Evolutionary conservation across 2,113 vertebrate genomes (phyloP).

Genomic region (Crotalus viridis): DNA sequence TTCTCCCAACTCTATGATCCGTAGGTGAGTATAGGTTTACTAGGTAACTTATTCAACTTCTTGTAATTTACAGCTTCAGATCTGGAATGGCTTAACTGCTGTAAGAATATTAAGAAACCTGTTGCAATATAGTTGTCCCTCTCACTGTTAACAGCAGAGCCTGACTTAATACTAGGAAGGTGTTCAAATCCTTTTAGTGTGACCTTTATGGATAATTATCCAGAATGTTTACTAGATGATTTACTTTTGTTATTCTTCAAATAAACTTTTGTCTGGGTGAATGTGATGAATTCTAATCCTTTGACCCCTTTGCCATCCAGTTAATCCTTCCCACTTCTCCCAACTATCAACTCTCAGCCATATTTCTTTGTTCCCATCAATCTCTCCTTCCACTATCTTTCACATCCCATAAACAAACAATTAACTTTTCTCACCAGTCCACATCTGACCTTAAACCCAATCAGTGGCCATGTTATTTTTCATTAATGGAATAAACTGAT

Average conservation of each 20-base stretch:
- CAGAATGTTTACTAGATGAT: neutral
- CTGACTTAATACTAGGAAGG: neutral
- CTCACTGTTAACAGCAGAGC: neutral
- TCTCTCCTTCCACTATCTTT: neutral
- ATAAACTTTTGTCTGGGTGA: neutral
- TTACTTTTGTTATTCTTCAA: neutral
- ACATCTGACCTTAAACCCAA: neutral
- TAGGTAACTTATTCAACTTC: slow-evolving; percentile 7
- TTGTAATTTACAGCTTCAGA: neutral
- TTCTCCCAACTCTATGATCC: neutral
- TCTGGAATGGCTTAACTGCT: neutral
- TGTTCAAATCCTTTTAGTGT: neutral
- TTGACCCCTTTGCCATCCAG: neutral
- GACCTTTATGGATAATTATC: neutral
- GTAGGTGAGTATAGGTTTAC: neutral
- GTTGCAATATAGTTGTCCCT: neutral
- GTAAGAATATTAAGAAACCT: neutral
- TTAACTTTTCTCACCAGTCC: neutral
- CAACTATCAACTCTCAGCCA: neutral
- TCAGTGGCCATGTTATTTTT: neutral
- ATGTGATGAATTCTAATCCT: neutral
- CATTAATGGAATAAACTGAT: neutral
- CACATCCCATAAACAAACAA: neutral
- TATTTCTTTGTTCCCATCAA: neutral
- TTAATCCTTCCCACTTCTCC: neutral